phyloP scores from a whole-genome alignment of 1,140 invertebrate species.

The Cardiocondyla obscurior region DNA sequence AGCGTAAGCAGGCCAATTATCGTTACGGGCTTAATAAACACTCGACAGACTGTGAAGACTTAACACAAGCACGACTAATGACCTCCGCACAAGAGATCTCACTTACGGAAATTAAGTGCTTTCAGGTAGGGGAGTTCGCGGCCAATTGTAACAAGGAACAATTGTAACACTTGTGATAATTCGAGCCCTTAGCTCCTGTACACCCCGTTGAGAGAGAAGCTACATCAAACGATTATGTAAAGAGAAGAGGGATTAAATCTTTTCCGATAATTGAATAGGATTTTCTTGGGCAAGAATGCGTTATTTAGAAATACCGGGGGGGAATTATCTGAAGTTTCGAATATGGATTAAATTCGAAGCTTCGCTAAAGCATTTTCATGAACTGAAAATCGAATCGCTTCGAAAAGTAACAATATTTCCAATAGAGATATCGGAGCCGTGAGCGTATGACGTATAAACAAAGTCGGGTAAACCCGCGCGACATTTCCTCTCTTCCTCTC shows the following conservation, averaged over 20 bases:
- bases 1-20: conserved; percentile 28
- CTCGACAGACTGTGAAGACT: conserved; percentile 38
- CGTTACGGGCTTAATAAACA: conserved; percentile 33
- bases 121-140: conserved; percentile 34
- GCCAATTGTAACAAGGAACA: conserved; percentile 53
- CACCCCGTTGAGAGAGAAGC: neutral
- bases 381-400: neutral
- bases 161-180: conserved; percentile 52
- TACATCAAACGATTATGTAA: neutral
- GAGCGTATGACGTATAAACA: too few relatives aligned
- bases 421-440: too few relatives aligned
- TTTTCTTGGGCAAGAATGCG: neutral
- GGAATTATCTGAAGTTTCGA: neutral
- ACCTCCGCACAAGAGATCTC: conserved; percentile 44
- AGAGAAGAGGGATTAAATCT: neutral
- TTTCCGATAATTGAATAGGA: neutral
- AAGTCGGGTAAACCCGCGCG: too few relatives aligned
- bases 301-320: neutral
- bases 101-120: conserved; percentile 52
- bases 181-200: conserved; percentile 17
- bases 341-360: neutral
- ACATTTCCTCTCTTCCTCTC: too few relatives aligned
- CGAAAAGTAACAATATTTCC: neutral
- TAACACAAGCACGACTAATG: conserved; percentile 42
- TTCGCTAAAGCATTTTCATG: neutral